These are phyloP conservation scores for Trichonephila clavata DNA, from an alignment of 1,140 invertebrate genomes.

Conservation along the genomic window DNA sequence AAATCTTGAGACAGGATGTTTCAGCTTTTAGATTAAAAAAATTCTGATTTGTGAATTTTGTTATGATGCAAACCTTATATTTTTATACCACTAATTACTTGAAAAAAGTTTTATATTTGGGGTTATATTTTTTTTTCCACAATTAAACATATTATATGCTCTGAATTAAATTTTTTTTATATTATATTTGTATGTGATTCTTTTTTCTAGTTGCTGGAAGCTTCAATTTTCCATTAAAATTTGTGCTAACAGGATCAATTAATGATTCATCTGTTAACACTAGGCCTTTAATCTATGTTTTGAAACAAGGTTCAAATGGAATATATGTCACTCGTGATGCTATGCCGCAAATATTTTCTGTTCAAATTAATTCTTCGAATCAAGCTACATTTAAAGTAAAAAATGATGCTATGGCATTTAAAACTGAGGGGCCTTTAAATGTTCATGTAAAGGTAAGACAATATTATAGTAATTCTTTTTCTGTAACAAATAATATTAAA, in stretches of 20 bases:
- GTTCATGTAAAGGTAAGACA: neutral
- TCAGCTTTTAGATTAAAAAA: too few relatives aligned
- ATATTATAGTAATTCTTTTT: too few relatives aligned
- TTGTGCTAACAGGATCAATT: neutral
- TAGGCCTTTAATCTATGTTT: neutral
- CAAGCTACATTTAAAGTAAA: neutral
- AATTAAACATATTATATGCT: too few relatives aligned
- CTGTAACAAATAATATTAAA: too few relatives aligned
- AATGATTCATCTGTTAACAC: neutral
- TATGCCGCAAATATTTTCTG: slow-evolving; percentile 21
- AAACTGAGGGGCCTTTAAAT: neutral
- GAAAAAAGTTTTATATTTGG: too few relatives aligned
- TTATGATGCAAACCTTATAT: too few relatives aligned
- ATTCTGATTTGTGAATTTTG: too few relatives aligned
- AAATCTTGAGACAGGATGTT: too few relatives aligned
- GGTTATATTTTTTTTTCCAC: too few relatives aligned
- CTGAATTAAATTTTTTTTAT: neutral
- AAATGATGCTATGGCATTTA: neutral
- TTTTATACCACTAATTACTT: too few relatives aligned
- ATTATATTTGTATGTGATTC: neutral
- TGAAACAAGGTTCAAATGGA: neutral
- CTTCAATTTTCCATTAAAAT: neutral
- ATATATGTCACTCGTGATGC: neutral
- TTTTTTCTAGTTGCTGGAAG: neutral
- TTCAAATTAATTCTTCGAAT: neutral